Base-by-base conservation (phyloP, 2,797 vertebrate genomes). In the Octomys mimax region DNA sequence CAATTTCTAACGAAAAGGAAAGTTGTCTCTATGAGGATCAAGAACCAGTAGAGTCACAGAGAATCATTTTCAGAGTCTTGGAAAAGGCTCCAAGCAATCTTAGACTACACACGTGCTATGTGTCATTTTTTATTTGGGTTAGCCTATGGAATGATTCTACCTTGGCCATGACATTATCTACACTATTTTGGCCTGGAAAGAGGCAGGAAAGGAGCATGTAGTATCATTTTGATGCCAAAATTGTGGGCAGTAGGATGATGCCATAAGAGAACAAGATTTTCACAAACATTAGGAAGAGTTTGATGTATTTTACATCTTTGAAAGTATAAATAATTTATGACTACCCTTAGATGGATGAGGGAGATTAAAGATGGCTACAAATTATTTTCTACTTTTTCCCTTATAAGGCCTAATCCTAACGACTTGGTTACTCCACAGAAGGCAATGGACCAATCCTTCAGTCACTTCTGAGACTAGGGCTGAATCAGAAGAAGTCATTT, bases 271-370 rank as follows among this genome's bases (percentile, higher is more conserved):
- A 80, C 64, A 52, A 92, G 61, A 87, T 9, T 61, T 84, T 91
- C n/a, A n/a, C 31, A 90, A 24, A 54, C n/a, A 36, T 57, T 71
- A 39, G 82, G 52, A 91, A 31, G 71, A 92, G 7, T 79, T n/a
- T 10, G 59, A 95, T 89, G 3, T 57, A 68, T 82, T 78, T 91
- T 71, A 46, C n/a, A 70, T 62, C 1, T 70, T 73, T 31, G 49
- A 95, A 80, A 92, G 86, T 73, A 49, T 66, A 83, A 78, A 36
- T 80, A 46, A 39, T 78, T 88, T 85, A 66, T 88, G 57, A 39
- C 33, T 59, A 71, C 2, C 42, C 73, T 77, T 79, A n/a, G 21
- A 79, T 73, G 6, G 39, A 86, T 46, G 33, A 16, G 61, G 0
- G 52, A 77, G 19, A 89, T 73, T 86, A 91, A 77, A 82, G 54